A percentile compares a stretch with the other conserved stretches of the same genome.
phyloP scores from a whole-genome alignment of 2,113 vertebrate species.

The Origma solitaria region DNA sequence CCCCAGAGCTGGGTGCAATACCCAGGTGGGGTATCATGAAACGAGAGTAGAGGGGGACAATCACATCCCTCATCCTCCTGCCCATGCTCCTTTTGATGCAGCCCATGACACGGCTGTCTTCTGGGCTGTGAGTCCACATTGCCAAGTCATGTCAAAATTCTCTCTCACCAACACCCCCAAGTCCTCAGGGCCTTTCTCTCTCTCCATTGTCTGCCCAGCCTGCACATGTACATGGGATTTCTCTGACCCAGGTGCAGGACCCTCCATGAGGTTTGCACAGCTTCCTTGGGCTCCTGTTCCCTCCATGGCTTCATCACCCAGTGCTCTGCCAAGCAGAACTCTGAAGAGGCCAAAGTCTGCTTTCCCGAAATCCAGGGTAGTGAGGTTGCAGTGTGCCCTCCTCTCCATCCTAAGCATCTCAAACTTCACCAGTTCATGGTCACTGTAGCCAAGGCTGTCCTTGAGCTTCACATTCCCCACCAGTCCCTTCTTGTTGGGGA shows the following conservation, averaged over 20 bases:
- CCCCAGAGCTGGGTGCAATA: neutral
- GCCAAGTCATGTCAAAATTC: neutral
- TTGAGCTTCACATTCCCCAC: neutral
- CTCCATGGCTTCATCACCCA: neutral
- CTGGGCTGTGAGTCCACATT: neutral
- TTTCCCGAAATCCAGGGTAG: neutral
- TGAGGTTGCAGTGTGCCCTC: neutral
- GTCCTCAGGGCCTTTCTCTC: neutral
- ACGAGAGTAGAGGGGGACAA: neutral
- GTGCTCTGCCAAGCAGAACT: neutral
- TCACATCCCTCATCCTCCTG: neutral
- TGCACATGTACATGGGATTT: neutral
- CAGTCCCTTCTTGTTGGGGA: neutral
- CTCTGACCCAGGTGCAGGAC: too few species aligned
- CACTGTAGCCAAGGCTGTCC: neutral
- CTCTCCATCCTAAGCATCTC: neutral
- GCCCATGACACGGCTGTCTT: fast-evolving
- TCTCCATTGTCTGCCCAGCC: neutral
- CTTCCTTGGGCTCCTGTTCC: neutral
- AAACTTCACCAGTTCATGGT: neutral
- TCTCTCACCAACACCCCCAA: neutral
- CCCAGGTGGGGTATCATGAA: neutral
- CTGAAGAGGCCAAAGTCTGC: neutral
- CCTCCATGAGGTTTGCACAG: neutral
- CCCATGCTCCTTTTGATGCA: neutral